Base-by-base conservation (phyloP, 2,888 invertebrate species). In the Entomobrya proxima region DNA sequence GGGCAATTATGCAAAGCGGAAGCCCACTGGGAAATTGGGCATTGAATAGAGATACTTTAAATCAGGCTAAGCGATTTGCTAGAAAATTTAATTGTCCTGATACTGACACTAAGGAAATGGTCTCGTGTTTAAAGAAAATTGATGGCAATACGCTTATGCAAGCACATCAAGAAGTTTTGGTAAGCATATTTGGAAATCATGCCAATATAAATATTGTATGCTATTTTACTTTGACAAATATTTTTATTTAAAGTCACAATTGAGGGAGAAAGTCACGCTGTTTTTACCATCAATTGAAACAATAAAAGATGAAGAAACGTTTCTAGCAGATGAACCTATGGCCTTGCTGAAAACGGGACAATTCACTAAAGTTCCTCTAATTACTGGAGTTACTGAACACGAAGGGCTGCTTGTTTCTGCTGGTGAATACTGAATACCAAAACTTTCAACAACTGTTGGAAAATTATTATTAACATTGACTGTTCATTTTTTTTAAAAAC, bases 241-340 rank as follows among this genome's bases (percentile, higher is more conserved):
- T 6, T 55, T 9, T 30, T 64, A 5, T 64, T 79, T 64, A 2
- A n/a, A 88, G 88, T 67, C 82, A 13, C 85, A 85, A 15, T 35
- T 86, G 15, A 24, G 88, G 52, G 87, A 88, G 24, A 86, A 78
- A 24, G 86, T 87, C 1, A 76, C 79, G 1, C 27, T 88, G 7
- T 90, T 88, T 64, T 86, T 86, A 6, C 89, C 90, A 44, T 85
- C 88, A 2, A 58, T 89, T 24, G 90, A 90, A 80, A 61, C 64
- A n/a, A 47, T 89, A 13, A 82, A 86, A 9, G 90, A 90, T 55
- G 79, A 87, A 18, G 78, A 89, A 6, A 64, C 90, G 11, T 90
- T 90, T 35, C n/a, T 90, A 11, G 40, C 67, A 9, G 86, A 89
- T 67, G 74, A 88, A 0, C 90, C 90, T 3, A 30, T 79, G 13